phyloP scores from a whole-genome alignment of 2,888 invertebrate species.

The Caenorhabditis sp. region DNA sequence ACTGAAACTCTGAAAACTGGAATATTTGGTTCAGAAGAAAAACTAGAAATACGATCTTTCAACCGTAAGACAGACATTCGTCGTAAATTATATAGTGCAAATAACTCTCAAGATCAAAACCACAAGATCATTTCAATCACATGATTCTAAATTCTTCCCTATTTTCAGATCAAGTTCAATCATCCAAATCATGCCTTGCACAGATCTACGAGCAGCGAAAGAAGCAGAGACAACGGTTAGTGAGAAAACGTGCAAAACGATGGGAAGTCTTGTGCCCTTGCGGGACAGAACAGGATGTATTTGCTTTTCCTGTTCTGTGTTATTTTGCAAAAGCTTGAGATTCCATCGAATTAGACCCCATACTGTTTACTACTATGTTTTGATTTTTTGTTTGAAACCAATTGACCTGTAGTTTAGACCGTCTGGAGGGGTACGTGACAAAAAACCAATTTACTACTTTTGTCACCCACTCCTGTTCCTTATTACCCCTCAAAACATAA shows the following conservation, averaged over 20 bases:
- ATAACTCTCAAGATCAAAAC: background rate
- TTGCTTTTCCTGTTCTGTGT: constrained; percentile 40
- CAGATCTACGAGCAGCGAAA: constrained; percentile 74
- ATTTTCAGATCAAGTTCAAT: constrained; percentile 73
- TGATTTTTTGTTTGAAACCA: constrained; percentile 30
- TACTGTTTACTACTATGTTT: constrained; percentile 6
- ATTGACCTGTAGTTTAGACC: constrained; percentile 18
- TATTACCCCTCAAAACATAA: constrained; percentile 24
- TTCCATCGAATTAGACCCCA: background rate
- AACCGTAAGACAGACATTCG: background rate
- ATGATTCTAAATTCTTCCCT: background rate
- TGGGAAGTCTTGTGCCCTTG: constrained; percentile 21
- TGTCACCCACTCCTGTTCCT: constrained; percentile 27
- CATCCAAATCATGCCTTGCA: constrained; percentile 71
- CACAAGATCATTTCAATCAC: constrained; percentile 8
- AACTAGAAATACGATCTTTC: background rate
- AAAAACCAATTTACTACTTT: constrained; percentile 43
- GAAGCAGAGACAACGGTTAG: constrained; percentile 71
- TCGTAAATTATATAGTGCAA: constrained; percentile 29
- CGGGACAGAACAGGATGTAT: constrained; percentile 1
- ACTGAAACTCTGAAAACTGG: background rate
- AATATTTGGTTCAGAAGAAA: background rate
- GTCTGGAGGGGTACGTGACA: constrained; percentile 12
- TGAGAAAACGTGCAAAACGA: constrained; percentile 49
- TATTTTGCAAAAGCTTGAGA: constrained; percentile 17